Conservation (phyloP, 2,797 vertebrate species). For the Austrolebias charrua region DNA sequence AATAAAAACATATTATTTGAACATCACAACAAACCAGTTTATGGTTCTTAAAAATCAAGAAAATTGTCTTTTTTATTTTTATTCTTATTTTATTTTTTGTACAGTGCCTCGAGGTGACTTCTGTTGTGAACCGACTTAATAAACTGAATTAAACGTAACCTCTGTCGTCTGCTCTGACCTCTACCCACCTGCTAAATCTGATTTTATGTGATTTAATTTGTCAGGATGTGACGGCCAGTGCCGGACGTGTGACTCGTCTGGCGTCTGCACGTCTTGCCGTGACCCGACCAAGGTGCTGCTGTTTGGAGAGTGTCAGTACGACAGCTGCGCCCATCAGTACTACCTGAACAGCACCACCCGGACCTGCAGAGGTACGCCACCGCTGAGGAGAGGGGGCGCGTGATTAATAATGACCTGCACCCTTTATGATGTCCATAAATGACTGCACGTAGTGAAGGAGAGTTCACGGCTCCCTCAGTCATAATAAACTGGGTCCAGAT, state of each 20-base stretch:
- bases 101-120: too few species aligned
- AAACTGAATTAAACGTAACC: neutral
- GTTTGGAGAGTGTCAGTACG: slow-evolving; percentile 90
- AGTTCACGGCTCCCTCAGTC: slow-evolving; percentile 52
- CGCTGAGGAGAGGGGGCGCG: neutral
- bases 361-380: slow-evolving; percentile 85
- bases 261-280: slow-evolving; percentile 84
- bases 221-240: slow-evolving; percentile 87
- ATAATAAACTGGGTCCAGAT: slow-evolving; percentile 44
- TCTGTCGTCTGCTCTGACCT: slow-evolving; percentile 6
- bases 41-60: too few species aligned
- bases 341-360: slow-evolving; percentile 87
- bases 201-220: slow-evolving; percentile 10
- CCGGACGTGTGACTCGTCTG: slow-evolving; percentile 79
- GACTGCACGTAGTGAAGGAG: slow-evolving; percentile 28
- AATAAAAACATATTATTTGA: too few species aligned
- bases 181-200: neutral
- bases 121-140: too few species aligned
- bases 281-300: slow-evolving; percentile 88
- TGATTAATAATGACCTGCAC: slow-evolving; percentile 22
- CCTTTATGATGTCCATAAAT: slow-evolving; percentile 52
- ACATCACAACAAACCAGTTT: too few species aligned
- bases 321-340: slow-evolving; percentile 91
- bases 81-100: too few species aligned
- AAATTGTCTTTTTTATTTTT: too few species aligned